Conservation (phyloP, 92 coral and sea anemone species). For the Palythoa grandiflora region DNA sequence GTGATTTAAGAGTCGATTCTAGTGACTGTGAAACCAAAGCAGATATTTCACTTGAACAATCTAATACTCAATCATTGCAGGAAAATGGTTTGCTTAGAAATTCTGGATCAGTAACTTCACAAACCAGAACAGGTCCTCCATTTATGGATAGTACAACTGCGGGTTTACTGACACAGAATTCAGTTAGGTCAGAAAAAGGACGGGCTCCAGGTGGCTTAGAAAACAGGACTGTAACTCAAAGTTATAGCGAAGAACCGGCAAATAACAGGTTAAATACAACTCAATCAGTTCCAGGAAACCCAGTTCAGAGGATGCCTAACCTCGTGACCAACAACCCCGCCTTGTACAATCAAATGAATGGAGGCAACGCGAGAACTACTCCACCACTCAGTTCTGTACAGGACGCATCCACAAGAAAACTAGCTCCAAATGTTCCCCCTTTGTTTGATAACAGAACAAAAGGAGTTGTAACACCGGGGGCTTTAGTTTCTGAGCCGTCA, state of each 20-base stretch:
- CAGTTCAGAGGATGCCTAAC: slow-evolving; percentile 13
- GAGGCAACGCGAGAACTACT: slow-evolving; percentile 16
- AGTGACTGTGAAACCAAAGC: slow-evolving; percentile 65
- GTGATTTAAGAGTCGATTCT: slow-evolving; percentile 87
- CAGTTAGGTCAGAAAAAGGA: slow-evolving; percentile 32
- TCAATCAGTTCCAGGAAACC: slow-evolving; percentile 20
- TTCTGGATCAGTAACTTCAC: background rate
- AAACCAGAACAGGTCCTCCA: slow-evolving; percentile 1
- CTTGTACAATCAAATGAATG: slow-evolving; percentile 39
- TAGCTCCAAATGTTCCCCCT: slow-evolving; percentile 56
- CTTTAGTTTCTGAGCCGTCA: slow-evolving; percentile 65
- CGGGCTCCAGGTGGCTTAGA: background rate
- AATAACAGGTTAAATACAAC: slow-evolving; percentile 11
- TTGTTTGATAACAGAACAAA: slow-evolving; percentile 73
- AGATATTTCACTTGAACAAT: slow-evolving; percentile 44
- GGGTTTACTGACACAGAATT: slow-evolving; percentile 12
- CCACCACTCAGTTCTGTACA: slow-evolving; percentile 20
- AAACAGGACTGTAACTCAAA: slow-evolving; percentile 19
- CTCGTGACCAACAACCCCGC: background rate
- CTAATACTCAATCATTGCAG: slow-evolving; percentile 26
- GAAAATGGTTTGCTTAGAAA: slow-evolving; percentile 38
- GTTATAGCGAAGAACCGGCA: background rate
- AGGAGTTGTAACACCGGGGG: slow-evolving; percentile 68
- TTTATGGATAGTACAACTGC: slow-evolving; percentile 24
- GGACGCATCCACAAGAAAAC: background rate